These are phyloP conservation scores for Lethrus apterus DNA, from an alignment of 1,140 invertebrate genomes.

Conservation along the genomic window DNA sequence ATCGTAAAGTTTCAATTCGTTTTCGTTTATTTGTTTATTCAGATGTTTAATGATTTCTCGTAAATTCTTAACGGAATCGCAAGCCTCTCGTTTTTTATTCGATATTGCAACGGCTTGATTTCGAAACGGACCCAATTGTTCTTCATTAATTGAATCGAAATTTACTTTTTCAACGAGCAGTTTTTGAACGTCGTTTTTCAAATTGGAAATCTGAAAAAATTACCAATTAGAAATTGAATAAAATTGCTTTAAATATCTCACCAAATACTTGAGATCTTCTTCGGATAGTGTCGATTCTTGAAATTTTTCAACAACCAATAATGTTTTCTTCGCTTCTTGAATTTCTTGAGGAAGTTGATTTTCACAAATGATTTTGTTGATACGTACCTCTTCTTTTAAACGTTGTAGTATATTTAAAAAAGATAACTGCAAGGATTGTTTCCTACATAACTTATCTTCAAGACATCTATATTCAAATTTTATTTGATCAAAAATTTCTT, in stretches of 20 bases:
- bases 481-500: constrained; percentile 1
- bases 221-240: background rate
- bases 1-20: constrained; percentile 12
- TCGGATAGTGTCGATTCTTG: too few species aligned
- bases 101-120: constrained; percentile 18
- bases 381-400: constrained; percentile 8
- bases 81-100: constrained; percentile 18
- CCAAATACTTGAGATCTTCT: too few species aligned
- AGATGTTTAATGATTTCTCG: constrained; percentile 6
- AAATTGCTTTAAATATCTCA: too few species aligned
- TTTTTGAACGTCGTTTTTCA: constrained; percentile 4
- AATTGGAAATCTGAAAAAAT: too few species aligned
- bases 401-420: background rate
- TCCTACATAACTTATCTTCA: constrained; percentile 4
- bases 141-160: constrained; percentile 1
- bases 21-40: constrained; percentile 14
- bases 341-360: constrained; percentile 10
- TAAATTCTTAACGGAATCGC: constrained; percentile 15
- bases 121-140: constrained; percentile 13
- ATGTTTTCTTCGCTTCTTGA: background rate
- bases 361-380: constrained; percentile 13
- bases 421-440: background rate
- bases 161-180: constrained; percentile 4
- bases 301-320: constrained; percentile 1
- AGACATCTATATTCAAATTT: constrained; percentile 5